Percentiles rank a stretch among this genome's conserved stretches.
Evolutionary conservation across 2,113 vertebrate genomes (phyloP).

Genomic region (Pyrgilauda ruficollis): DNA sequence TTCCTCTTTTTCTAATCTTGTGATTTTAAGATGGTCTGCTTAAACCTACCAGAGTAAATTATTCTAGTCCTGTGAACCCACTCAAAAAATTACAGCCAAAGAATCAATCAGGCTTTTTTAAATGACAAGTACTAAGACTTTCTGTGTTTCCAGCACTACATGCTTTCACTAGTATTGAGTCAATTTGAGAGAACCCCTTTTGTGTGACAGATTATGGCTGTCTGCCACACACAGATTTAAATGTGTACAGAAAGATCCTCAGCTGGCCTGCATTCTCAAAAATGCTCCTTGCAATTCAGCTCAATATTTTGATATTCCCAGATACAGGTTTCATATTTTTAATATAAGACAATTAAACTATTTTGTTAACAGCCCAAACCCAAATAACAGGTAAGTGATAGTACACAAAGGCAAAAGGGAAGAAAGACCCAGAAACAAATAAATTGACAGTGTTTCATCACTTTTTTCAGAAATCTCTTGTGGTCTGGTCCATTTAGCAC

Average conservation of each 20-base stretch:
- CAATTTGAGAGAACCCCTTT: neutral
- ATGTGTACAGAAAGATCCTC: neutral
- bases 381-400: neutral
- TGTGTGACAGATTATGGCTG: neutral
- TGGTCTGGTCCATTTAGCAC: neutral
- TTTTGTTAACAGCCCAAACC: neutral
- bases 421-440: neutral
- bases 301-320: neutral
- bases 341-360: neutral
- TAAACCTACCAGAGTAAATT: constrained; percentile 23
- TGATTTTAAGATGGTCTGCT: constrained; percentile 51
- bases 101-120: neutral
- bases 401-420: neutral
- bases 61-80: constrained; percentile 23
- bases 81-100: neutral
- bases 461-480: neutral
- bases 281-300: neutral
- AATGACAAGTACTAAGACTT: neutral
- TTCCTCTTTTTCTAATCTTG: neutral
- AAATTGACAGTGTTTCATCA: neutral
- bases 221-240: neutral
- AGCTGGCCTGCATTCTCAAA: neutral
- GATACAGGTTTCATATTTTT: neutral
- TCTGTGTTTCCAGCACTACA: neutral
- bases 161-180: neutral